Evolutionary conservation across 2,888 invertebrate species (phyloP).

Genomic region (Clanis bilineata): DNA sequence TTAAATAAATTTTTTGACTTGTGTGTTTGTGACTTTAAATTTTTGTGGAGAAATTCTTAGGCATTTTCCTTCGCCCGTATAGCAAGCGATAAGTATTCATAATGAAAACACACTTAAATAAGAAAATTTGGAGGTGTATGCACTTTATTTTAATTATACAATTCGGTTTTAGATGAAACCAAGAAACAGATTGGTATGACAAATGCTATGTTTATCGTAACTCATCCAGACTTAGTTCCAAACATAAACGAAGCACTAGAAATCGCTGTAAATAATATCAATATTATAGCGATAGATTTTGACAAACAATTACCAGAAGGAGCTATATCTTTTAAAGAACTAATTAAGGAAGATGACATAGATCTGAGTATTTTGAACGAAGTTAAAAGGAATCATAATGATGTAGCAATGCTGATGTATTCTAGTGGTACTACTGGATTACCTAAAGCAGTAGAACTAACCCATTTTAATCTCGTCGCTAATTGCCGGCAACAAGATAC

Average conservation of each 20-base stretch:
- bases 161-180: slow-evolving; percentile 87
- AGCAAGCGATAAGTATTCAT: background rate
- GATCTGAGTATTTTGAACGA: slow-evolving; percentile 73
- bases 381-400: slow-evolving; percentile 67
- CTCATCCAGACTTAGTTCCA: slow-evolving; percentile 77
- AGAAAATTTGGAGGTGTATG: no score
- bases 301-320: slow-evolving; percentile 61
- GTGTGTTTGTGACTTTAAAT: background rate
- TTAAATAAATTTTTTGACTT: no score
- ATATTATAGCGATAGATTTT: slow-evolving; percentile 70
- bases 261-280: slow-evolving; percentile 64
- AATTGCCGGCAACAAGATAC: slow-evolving; percentile 67
- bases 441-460: slow-evolving; percentile 88
- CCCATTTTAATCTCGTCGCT: slow-evolving; percentile 80
- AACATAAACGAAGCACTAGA: slow-evolving; percentile 71
- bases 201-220: slow-evolving; percentile 82
- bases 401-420: slow-evolving; percentile 87
- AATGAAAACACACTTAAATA: no score
- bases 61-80: background rate
- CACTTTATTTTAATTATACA: no score
- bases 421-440: slow-evolving; percentile 94
- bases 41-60: background rate
- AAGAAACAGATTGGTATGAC: slow-evolving; percentile 82
- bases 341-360: slow-evolving; percentile 68
- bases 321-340: slow-evolving; percentile 83